Evolutionary conservation across 1,140 invertebrate species (phyloP).

Genomic region (Ericerus pela): DNA sequence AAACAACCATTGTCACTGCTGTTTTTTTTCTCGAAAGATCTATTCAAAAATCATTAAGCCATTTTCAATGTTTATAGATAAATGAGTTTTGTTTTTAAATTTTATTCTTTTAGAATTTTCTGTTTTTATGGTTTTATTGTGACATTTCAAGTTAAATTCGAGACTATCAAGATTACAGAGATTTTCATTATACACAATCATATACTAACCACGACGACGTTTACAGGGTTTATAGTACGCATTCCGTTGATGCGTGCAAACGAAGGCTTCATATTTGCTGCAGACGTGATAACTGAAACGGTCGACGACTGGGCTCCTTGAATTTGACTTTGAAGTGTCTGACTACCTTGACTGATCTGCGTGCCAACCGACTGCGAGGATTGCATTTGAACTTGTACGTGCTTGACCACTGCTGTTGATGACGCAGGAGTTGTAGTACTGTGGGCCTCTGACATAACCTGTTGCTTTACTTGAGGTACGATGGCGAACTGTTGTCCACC

Average conservation of each 20-base stretch:
- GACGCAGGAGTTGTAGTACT: not conserved
- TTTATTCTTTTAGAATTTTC: too few species aligned
- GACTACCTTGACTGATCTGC: not conserved
- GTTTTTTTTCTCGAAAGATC: too few species aligned
- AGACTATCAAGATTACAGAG: too few species aligned
- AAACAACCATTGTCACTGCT: too few species aligned
- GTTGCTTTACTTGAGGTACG: not conserved
- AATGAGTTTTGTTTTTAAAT: too few species aligned
- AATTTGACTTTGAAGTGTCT: not conserved
- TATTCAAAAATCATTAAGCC: too few species aligned
- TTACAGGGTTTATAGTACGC: constrained; percentile 20
- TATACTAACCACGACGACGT: constrained; percentile 17
- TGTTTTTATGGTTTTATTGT: too few species aligned
- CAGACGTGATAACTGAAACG: not conserved
- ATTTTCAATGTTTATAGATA: too few species aligned
- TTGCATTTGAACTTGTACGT: not conserved
- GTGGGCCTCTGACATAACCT: not conserved
- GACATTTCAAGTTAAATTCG: too few species aligned
- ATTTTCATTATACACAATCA: too few species aligned
- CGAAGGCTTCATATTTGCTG: not conserved
- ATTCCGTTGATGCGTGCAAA: constrained; percentile 13
- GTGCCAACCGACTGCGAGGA: not conserved
- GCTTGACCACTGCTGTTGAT: not conserved
- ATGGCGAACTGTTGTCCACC: not conserved
- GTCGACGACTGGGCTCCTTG: not conserved